phyloP scores from a whole-genome alignment of 2,113 vertebrate genomes.

The Urocitellus parryii region DNA sequence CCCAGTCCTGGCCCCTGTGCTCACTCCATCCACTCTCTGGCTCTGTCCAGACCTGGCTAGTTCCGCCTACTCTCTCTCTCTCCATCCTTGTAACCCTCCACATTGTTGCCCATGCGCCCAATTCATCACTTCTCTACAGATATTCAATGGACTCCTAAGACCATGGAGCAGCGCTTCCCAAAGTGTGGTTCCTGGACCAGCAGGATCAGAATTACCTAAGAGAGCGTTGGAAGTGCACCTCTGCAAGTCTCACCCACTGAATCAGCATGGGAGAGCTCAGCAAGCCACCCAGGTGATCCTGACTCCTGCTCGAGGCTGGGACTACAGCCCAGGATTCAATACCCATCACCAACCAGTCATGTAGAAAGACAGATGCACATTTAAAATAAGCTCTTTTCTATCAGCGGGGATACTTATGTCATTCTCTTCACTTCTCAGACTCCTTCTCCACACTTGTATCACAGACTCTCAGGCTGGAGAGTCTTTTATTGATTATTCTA shows the following conservation, averaged over 20 bases:
- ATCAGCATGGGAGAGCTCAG: not conserved
- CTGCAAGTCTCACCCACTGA: not conserved
- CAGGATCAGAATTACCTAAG: not conserved
- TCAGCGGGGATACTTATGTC: not conserved
- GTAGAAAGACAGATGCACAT: not conserved
- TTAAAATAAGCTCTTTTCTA: not conserved
- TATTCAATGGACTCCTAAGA: not conserved
- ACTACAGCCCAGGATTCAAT: not conserved
- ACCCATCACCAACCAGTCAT: not conserved
- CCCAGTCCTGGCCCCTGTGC: too few species aligned
- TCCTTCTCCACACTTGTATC: not conserved
- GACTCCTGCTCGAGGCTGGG: not conserved
- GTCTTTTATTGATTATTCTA: not conserved
- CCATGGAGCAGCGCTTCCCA: not conserved
- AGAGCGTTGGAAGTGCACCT: not conserved
- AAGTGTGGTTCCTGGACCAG: not conserved
- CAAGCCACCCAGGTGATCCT: not conserved
- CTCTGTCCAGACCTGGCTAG: not conserved
- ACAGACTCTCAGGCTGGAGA: not conserved
- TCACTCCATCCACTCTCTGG: not conserved
- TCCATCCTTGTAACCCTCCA: not conserved
- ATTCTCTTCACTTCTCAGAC: not conserved
- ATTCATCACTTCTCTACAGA: not conserved
- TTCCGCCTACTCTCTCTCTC: not conserved
- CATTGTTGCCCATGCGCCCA: not conserved